These are phyloP conservation scores for Notiomystis cincta DNA, from an alignment of 2,113 vertebrate genomes.

Conservation along the genomic window DNA sequence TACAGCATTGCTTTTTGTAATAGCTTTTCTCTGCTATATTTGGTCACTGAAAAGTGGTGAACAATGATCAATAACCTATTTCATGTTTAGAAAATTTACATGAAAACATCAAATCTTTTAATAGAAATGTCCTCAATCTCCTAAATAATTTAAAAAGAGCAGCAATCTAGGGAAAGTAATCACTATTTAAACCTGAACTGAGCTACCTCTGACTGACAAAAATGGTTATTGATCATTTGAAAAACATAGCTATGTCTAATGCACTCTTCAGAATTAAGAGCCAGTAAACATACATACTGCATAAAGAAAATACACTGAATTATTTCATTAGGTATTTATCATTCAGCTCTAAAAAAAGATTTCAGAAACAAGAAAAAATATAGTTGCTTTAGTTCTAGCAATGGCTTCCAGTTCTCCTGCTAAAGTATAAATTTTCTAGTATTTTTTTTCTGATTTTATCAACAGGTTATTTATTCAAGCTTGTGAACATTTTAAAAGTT, in stretches of 20 bases:
- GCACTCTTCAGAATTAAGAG: background rate
- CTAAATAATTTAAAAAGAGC: background rate
- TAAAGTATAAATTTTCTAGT: background rate
- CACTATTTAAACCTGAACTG: background rate
- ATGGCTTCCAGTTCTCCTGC: background rate
- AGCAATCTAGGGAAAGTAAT: background rate
- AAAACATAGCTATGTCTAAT: background rate
- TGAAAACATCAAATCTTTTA: background rate
- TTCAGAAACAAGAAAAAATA: background rate
- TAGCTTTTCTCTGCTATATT: background rate
- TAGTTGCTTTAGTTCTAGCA: background rate
- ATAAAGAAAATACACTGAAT: background rate
- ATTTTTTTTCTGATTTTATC: background rate
- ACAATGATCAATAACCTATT: background rate
- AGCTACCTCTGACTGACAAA: background rate
- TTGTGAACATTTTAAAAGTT: background rate
- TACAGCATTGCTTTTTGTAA: background rate
- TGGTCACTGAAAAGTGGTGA: background rate
- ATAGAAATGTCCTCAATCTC: background rate
- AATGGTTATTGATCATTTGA: background rate
- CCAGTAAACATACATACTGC: background rate
- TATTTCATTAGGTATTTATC: background rate
- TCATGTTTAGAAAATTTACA: background rate
- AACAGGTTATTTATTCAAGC: background rate
- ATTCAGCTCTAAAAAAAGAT: background rate